Evolutionary conservation across 2,113 vertebrate genomes (phyloP), one percentile per base, ranked within the genome.

Genomic region (Lophochroa leadbeateri): DNA sequence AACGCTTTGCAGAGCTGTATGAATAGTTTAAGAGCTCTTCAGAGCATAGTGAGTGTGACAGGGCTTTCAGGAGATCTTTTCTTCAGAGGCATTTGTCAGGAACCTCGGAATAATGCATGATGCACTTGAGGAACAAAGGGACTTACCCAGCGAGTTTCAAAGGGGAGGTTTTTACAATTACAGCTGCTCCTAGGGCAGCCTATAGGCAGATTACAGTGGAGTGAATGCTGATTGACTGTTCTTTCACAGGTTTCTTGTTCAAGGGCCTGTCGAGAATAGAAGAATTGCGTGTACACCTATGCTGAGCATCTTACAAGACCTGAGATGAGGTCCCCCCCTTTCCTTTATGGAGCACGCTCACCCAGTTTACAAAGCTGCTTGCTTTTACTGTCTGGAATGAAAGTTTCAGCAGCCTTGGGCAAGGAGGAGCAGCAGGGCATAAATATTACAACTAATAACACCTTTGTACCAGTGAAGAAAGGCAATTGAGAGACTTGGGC

Each of bases 381-480:
- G 35, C 81, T 82, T 88, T 82, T 43, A 6, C 63, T 19, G 13
- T 29, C 57, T 57, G 2, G 31, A 27, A 92, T 88, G 71, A 95
- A 94, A 91, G 83, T 96, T 95, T 90, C 90, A 92, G 84, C 64
- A 93, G 90, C 81, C 52, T 28, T 16, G 61, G 55, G 89, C 63
- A 9, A 33, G 77, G 49, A 25, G 55, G 75, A 13, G 3, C 3
- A 44, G 44, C 76, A 67, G 58, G 75, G 43, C 37, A 67, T 91
- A 13, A 95, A 94, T 96, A 90, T 83, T 92, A 58, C 64, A 91
- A 1, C 63, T 17, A 2, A 12, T 41, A 43, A 64, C 55, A 52
- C 35, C 41, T 84, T 7, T 4, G 49, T 14, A 39, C 52, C 5
- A 24, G 0, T 31, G 71, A 61, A 27, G 57, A 52, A 82, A 64